Evolutionary conservation across 2,797 vertebrate genomes (phyloP), one percentile per base, ranked within the genome.

Genomic region (Sebastes hopkinsi): DNA sequence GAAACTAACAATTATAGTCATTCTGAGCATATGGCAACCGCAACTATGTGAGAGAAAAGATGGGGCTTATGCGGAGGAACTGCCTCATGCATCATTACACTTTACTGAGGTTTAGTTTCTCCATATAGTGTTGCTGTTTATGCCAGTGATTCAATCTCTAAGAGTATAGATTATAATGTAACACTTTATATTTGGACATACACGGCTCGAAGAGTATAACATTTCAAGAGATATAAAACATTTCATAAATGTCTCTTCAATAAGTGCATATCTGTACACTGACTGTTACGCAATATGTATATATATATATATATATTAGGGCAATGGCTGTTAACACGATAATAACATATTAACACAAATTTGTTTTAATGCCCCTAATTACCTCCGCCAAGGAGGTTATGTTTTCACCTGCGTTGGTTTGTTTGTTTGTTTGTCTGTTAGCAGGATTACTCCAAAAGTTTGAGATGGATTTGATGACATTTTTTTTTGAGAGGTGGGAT

Each of bases 1-100:
- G 95, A 97, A 96, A 95, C 92, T 93, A 94, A 95, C 92, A 95
- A 96, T 96, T 97, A 95, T 85, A 94, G 94, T 94, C 94, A 94
- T 91, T 94, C 89, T 90, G 87, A 94, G 94, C 90, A 90, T 92
- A 83, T 88, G 82, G 95, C 68, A 83, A 92, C 94, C 92, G 84
- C 92, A 95, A 94, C 91, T 95, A 87, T 94, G 77, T 78, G 90
- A 93, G 88, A 94, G 92, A 90, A 81, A 65, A 85, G 94, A 93
- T 92, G 93, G 93, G 91, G 92, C 72, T 75, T 16, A 66, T 42
- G 20, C 55, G 72, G 86, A 92, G 86, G 93, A 95, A 93, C 93
- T 87, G 73, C 78, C 74, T 72, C 81, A 87, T 76, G 80, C 72
- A 65, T 77, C 79, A 70, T 80, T 84, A 83, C 67, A 72, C 60